These are phyloP conservation scores for Ciconia stormi DNA, from an alignment of 2,113 vertebrate genomes.

Conservation along the genomic window DNA sequence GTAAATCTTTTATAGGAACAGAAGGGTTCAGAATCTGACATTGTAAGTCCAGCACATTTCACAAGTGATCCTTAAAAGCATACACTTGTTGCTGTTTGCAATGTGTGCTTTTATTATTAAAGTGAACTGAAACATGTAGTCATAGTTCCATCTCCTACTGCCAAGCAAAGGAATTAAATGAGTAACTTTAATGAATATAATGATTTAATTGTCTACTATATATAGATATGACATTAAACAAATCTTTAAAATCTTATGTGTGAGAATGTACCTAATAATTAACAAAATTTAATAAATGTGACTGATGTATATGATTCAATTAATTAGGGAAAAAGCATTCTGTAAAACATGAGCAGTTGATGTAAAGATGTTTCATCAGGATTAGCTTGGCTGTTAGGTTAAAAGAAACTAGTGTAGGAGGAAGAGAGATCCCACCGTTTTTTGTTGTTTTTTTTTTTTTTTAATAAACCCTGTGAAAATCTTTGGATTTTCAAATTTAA, in stretches of 20 bases:
- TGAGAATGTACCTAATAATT: conserved; percentile 37
- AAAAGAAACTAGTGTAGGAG: conserved; percentile 37
- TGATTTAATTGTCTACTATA: background rate
- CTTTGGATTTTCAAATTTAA: background rate
- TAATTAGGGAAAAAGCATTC: conserved; percentile 42
- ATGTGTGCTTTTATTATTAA: background rate
- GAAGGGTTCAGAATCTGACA: background rate
- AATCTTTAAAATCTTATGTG: conserved; percentile 23
- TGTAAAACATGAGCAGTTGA: conserved; percentile 7
- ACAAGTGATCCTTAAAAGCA: background rate
- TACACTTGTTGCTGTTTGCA: background rate
- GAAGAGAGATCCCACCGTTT: background rate
- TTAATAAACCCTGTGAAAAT: background rate
- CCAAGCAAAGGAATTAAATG: conserved; percentile 36
- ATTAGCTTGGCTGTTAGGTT: background rate
- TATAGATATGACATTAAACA: conserved; percentile 39
- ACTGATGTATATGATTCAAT: conserved; percentile 34
- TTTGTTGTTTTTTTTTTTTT: background rate
- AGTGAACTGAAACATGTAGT: background rate
- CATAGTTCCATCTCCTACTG: conserved; percentile 18
- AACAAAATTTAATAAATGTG: conserved; percentile 49
- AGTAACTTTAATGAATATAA: conserved; percentile 18
- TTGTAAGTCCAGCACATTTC: background rate
- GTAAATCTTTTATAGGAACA: background rate
- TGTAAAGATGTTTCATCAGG: conserved; percentile 23